Base-by-base conservation (phyloP, 1,140 invertebrate genomes). In the Phenacoccus solenopsis region DNA sequence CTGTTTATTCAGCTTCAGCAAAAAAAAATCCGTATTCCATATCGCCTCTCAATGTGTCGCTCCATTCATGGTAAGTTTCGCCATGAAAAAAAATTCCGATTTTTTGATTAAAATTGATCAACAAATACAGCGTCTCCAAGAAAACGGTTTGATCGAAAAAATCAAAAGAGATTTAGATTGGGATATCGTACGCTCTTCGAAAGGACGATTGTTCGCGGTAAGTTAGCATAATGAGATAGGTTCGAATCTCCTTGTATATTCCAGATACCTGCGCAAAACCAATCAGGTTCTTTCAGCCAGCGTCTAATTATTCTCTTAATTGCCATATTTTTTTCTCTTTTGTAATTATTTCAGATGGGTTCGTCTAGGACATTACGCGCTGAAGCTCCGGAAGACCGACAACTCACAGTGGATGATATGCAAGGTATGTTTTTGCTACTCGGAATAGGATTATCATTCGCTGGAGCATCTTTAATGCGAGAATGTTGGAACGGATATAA, bases 401-500 rank as follows among this genome's bases (percentile, higher is more conserved):
- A 86, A 59, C 74, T 90, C 24, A 86, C 85, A 0, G 78, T 89
- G 35, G 87, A 88, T 74, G 88, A 90, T 72, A 88, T 87, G 1
- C 87, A 89, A 79, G 88, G 88, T 5, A 90, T 89, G 86, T 90
- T 90, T 74, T 77, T 90, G 7, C 79, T 90, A 1, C 78, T 90
- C 67, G 86, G 81, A 1, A 81, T 83, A 38, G 88, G 88, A 0
- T 86, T 85, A 76, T 75, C 86, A 0, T 73, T 86, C 13, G 87
- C 84, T 2, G 79, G 71, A 16, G 38, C 75, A 9, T 72, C 73
- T 64, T 67, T 77, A 5, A 32, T 72, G 7, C 20, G 70, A 22
- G 77, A 78, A 72, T 73, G 32, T 67, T n/a, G 67, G 0, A 16
- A 21, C 1, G 22, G 28, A 7, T 71, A 49, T 49, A 10, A 49